A percentile compares a stretch with the other conserved stretches of the same genome.
These are phyloP conservation scores for rabbit (Oryctolagus cuniculus) DNA, from an alignment of 2,113 vertebrate species.

Conservation along the genomic window DNA sequence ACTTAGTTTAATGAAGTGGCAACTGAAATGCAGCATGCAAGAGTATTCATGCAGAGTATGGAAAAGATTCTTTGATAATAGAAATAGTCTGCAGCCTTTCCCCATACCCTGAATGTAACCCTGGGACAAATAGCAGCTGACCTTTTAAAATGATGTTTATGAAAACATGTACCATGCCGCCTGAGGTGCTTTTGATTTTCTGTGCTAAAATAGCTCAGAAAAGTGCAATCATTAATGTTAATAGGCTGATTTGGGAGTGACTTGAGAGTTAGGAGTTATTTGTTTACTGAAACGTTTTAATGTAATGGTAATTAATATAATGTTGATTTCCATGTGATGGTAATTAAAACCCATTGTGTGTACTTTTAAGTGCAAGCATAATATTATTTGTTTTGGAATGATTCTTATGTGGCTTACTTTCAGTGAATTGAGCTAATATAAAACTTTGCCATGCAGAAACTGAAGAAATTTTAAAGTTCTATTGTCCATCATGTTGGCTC, in stretches of 20 bases:
- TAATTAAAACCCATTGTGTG: constrained; percentile 75
- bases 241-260: constrained; percentile 57
- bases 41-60: background rate
- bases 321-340: constrained; percentile 43
- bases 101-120: background rate
- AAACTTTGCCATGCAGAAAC: background rate
- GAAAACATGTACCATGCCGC: constrained; percentile 55
- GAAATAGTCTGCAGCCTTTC: background rate
- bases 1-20: background rate
- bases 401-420: constrained; percentile 53
- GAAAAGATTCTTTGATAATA: background rate
- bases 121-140: constrained; percentile 42
- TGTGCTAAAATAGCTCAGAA: constrained; percentile 50
- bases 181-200: constrained; percentile 55
- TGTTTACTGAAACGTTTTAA: constrained; percentile 71
- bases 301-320: constrained; percentile 71
- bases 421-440: background rate
- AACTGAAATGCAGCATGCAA: background rate
- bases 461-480: constrained; percentile 27
- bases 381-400: constrained; percentile 46
- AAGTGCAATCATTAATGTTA: constrained; percentile 57
- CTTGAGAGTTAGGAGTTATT: constrained; percentile 47
- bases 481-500: background rate
- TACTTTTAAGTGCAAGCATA: constrained; percentile 59
- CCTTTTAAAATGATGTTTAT: constrained; percentile 71